Evolutionary conservation across 2,888 invertebrate species (phyloP).

Genomic region (Lutraria lutraria): DNA sequence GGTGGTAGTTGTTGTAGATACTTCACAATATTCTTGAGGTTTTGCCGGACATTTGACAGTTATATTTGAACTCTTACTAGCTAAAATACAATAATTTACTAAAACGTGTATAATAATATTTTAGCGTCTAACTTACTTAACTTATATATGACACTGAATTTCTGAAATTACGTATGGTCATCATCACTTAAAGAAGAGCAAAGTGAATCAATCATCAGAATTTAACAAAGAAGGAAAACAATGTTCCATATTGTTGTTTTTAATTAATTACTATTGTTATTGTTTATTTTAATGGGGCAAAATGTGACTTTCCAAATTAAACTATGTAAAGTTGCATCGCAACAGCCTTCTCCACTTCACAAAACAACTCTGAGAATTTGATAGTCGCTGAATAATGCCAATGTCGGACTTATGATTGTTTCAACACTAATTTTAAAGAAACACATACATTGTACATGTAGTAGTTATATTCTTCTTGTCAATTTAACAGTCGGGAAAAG

Average conservation of each 20-base stretch:
- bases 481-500: no score
- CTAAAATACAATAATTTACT: background rate
- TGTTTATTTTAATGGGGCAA: background rate
- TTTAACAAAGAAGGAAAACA: background rate
- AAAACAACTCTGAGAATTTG: no score
- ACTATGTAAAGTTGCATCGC: no score
- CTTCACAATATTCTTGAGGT: constrained; percentile 23
- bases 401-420: no score
- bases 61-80: constrained; percentile 23
- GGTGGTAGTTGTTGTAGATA: constrained; percentile 27
- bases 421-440: no score
- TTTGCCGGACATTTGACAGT: constrained; percentile 29
- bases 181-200: background rate
- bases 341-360: no score
- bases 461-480: no score
- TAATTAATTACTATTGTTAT: background rate
- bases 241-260: background rate
- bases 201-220: background rate
- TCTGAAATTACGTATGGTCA: background rate
- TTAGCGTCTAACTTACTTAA: background rate
- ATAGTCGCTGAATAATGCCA: no score
- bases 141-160: background rate
- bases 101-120: background rate
- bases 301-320: no score
- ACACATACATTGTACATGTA: no score